Evolutionary conservation across 2,797 vertebrate species (phyloP), one percentile per base, ranked within the genome.

Genomic region (Octomys mimax): DNA sequence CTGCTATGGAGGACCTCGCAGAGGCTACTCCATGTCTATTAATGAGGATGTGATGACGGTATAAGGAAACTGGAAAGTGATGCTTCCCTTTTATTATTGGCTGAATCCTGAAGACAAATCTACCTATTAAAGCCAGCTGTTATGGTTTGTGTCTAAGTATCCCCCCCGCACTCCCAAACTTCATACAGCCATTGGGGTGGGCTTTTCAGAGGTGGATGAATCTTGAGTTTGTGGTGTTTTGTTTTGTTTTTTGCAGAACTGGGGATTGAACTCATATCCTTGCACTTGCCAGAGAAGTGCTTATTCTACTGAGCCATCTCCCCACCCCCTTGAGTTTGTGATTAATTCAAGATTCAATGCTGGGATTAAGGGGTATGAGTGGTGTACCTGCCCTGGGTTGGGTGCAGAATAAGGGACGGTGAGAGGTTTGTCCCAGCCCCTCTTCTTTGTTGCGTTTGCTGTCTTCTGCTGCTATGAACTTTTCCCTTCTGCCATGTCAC

Each of bases 61-160:
- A 11, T n/a, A 46, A 83, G 87, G 26, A 73, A 24, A 16, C 21
- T 85, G 36, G 68, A 57, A 78, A 46, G n/a, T 4, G n/a, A 31
- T 59, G 36, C 12, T 54, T 68, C 18, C 52, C 57, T 78, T 78
- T 49, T 73, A 71, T n/a, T 84, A 22, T 62, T 62, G 57, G 24
- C 36, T 82, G 82, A 91, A 89, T 66, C 28, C n/a, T 42, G 22
- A 92, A 90, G 80, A 89, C 93, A 93, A 93, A 13, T 42, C n/a
- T n/a, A 42, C 31, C 24, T 87, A 78, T 54, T 79, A 73, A 93
- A 92, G 59, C 22, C 62, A 70, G 19, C 66, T 70, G 33, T n/a
- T 70, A 70, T 9, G 33, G 66, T 9, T 68, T 70, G 33, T 70
- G 66, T 70, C 66, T n/a, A 19, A 18, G 19, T 36, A 14, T 21